phyloP scores from a whole-genome alignment of 1,140 invertebrate species.

The Apis florea region DNA sequence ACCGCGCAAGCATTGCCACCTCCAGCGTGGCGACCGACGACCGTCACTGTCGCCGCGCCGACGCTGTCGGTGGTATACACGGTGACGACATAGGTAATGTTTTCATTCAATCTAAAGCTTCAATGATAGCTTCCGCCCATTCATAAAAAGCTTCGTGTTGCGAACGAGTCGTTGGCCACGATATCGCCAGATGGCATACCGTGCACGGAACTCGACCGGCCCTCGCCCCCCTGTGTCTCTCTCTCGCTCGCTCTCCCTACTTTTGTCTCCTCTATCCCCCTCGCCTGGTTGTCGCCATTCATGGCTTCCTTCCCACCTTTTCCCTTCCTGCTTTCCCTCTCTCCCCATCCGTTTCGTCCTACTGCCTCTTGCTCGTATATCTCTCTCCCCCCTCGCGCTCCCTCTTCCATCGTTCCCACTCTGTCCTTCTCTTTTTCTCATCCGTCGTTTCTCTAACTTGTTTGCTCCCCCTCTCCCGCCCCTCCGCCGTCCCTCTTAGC shows the following conservation, averaged over 20 bases:
- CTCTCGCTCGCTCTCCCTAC: constrained; percentile 37
- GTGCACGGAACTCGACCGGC: constrained; percentile 45
- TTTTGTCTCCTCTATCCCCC: constrained; percentile 45
- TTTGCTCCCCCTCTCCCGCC: constrained; percentile 45
- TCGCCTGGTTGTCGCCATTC: constrained; percentile 61
- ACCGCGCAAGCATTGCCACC: constrained; percentile 21
- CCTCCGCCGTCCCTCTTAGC: constrained; percentile 15
- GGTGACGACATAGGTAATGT: constrained; percentile 74
- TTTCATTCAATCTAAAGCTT: constrained; percentile 81
- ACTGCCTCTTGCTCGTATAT: constrained; percentile 38
- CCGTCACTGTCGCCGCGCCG: constrained; percentile 66
- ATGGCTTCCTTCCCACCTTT: constrained; percentile 69
- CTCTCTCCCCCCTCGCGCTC: neutral
- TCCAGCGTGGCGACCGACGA: constrained; percentile 51
- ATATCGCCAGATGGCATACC: constrained; percentile 79
- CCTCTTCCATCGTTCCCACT: constrained; percentile 11
- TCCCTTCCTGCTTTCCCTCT: constrained; percentile 66
- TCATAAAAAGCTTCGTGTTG: constrained; percentile 85
- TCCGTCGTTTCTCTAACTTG: constrained; percentile 3
- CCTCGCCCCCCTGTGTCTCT: neutral
- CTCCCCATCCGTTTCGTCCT: constrained; percentile 56
- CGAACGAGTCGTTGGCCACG: constrained; percentile 61
- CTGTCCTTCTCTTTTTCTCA: neutral
- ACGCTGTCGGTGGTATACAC: constrained; percentile 64
- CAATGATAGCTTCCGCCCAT: constrained; percentile 89